Evolutionary conservation across 1,140 invertebrate genomes (phyloP).

Genomic region (Drosophila serrata): DNA sequence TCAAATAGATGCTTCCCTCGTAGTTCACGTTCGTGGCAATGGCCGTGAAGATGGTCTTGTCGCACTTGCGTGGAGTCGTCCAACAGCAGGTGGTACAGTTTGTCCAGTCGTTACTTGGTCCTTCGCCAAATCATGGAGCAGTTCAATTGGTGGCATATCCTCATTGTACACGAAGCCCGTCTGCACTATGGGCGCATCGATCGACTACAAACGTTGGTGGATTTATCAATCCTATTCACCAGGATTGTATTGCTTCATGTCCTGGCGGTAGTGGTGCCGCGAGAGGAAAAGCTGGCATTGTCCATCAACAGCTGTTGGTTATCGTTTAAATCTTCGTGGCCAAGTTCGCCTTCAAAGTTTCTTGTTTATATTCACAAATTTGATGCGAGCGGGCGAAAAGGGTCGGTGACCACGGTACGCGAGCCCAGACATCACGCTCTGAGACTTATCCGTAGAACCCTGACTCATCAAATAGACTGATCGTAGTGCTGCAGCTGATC

Average conservation of each 20-base stretch:
- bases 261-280: neutral
- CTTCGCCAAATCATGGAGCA: conserved; percentile 43
- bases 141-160: conserved; percentile 53
- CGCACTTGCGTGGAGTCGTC: conserved; percentile 56
- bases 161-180: conserved; percentile 26
- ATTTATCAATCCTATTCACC: conserved; percentile 9
- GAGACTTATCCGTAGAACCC: conserved; percentile 1
- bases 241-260: neutral
- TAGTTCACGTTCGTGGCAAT: conserved; percentile 87
- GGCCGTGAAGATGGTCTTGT: conserved; percentile 85
- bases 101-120: conserved; percentile 28
- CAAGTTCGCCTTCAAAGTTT: conserved; percentile 12
- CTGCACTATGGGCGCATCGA: neutral
- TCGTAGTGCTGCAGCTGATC: conserved; percentile 28
- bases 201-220: no score
- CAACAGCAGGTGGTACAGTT: conserved; percentile 39
- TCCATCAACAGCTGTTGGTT: neutral
- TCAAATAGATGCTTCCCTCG: conserved; percentile 87
- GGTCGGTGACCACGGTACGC: conserved; percentile 29
- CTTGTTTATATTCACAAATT: conserved; percentile 55
- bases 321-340: conserved; percentile 12
- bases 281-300: neutral
- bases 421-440: conserved; percentile 49
- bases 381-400: conserved; percentile 35
- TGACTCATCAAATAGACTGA: conserved; percentile 17